phyloP scores from a whole-genome alignment of 2,888 invertebrate species.

The Drosophila recens region DNA sequence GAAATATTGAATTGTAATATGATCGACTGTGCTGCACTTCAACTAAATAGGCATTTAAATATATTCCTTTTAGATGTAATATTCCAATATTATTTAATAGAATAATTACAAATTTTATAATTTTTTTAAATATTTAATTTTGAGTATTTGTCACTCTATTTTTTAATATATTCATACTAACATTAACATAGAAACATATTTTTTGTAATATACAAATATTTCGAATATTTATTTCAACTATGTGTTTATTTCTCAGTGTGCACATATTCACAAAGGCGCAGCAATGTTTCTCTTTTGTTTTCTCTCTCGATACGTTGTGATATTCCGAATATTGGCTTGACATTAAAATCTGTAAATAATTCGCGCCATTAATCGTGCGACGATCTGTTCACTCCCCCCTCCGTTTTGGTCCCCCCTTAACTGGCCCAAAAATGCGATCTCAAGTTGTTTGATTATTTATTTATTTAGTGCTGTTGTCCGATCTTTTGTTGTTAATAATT shows the following conservation, averaged over 20 bases:
- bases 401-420: conserved; percentile 25
- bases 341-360: conserved; percentile 77
- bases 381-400: conserved; percentile 52
- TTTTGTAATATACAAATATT: too few relatives aligned
- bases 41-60: too few relatives aligned
- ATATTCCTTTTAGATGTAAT: too few relatives aligned
- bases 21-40: too few relatives aligned
- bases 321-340: conserved; percentile 50
- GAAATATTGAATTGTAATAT: too few relatives aligned
- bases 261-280: conserved; percentile 69
- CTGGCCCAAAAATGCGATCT: conserved; percentile 40
- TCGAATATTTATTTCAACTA: too few relatives aligned
- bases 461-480: conserved; percentile 50
- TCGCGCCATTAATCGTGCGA: conserved; percentile 75
- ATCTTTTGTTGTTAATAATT: conserved; percentile 50
- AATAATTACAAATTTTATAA: too few relatives aligned
- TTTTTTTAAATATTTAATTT: too few relatives aligned
- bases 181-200: too few relatives aligned
- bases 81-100: too few relatives aligned
- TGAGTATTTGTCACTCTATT: too few relatives aligned
- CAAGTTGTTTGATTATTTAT: conserved; percentile 53
- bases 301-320: conserved; percentile 23
- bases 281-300: conserved; percentile 23
- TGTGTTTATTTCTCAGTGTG: conserved; percentile 6
- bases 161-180: too few relatives aligned